Conservation (phyloP, 2,888 invertebrate genomes). For the Acrocera orbiculus region DNA sequence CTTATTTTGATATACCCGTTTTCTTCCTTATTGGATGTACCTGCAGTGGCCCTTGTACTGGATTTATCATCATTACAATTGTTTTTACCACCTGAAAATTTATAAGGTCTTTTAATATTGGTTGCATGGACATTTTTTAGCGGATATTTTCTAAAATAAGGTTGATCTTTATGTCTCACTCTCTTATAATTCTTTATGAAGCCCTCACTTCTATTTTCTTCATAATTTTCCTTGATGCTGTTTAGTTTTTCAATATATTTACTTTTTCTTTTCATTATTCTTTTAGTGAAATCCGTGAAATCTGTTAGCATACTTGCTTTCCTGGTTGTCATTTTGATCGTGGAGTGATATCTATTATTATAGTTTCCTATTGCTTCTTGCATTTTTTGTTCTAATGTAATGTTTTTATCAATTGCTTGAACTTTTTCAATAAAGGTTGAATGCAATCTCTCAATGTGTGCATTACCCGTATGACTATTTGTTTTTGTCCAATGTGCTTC, state of each 20-base stretch:
- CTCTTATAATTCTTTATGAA: too few species aligned
- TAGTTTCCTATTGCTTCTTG: conserved; percentile 1
- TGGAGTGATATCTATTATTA: conserved; percentile 3
- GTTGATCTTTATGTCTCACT: too few species aligned
- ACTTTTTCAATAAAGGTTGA: conserved; percentile 2
- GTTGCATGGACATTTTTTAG: too few species aligned
- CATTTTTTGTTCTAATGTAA: conserved; percentile 2
- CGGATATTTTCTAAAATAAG: too few species aligned
- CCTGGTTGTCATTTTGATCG: conserved; percentile 2
- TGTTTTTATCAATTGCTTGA: conserved; percentile 2
- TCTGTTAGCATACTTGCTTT: background rate
- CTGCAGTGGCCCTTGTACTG: too few species aligned
- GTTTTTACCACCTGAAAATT: too few species aligned
- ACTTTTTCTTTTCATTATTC: conserved; percentile 2
- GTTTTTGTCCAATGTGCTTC: too few species aligned
- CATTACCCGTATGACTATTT: background rate
- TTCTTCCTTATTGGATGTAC: too few species aligned
- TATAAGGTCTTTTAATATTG: too few species aligned
- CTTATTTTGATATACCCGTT: too few species aligned
- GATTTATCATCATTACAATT: too few species aligned
- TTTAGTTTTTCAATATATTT: conserved; percentile 1
- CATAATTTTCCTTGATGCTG: conserved; percentile 4
- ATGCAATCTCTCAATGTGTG: background rate
- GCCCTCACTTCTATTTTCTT: too few species aligned
- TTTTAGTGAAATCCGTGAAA: background rate